Base-by-base conservation (phyloP, 2,113 vertebrate species). In the Ammodytes dubius region DNA sequence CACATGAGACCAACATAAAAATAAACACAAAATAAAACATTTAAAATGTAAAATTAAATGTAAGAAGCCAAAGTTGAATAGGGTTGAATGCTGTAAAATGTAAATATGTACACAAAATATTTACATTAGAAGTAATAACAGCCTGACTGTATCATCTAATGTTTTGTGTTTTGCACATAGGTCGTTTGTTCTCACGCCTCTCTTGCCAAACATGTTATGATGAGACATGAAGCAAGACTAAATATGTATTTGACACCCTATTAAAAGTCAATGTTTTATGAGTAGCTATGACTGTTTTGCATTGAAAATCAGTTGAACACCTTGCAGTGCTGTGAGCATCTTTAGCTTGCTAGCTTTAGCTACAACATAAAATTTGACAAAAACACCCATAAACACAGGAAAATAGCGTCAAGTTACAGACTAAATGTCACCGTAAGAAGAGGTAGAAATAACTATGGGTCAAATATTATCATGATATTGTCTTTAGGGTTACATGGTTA, bases 361-460 rank as follows among this genome's bases (percentile, higher is more conserved):
- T 42, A 3, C 13, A 53, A 49, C 47, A 61, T 7, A 17, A 6
- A 10, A 15, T 40, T 37, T 6, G 27, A 27, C 9, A 10, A 13
- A 61, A 54, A 42, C 11, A 17, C 0, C 15, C 0, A 1, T 0
- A 6, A 50, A 56, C 10, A 4, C 0, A 0, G 7, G 39, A 35
- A 6, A 19, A 3, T 12, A 14, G 13, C 19, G 10, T 0, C 14
- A 35, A 1, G 4, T 0, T 12, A 4, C 7, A 2, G 10, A 37
- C 1, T 65, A n/a, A n/a, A 50, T 52, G 15, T n/a, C 2, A 43
- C 3, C 0, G 10, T 47, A 13, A 37, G 7, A 40, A 27, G 15
- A 58, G 0, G 12, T 39, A 35, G 3, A 0, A 6, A 11, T 17
- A 19, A 13, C 8, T n/a, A 3, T 2, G 11, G 4, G 1, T 19